Conservation (phyloP, 2,888 invertebrate species). For the Xestobium rufovillosum region DNA sequence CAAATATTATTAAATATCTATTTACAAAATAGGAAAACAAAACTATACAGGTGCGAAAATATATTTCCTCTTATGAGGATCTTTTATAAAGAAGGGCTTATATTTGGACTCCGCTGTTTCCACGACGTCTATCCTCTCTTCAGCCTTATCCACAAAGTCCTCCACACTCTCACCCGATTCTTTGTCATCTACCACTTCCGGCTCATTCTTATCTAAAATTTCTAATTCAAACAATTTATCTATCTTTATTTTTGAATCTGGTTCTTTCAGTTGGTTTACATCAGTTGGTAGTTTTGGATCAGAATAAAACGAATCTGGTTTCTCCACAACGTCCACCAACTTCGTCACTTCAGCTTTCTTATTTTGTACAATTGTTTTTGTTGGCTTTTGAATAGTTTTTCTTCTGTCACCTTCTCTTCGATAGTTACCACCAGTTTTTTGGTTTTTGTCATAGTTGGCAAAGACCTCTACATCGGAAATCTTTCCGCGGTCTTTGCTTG, state of each 20-base stretch:
- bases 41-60: slow-evolving; percentile 35
- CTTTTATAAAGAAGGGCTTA: slow-evolving; percentile 33
- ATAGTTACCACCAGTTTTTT: slow-evolving; percentile 30
- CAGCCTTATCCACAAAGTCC: slow-evolving; percentile 14
- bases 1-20: slow-evolving; percentile 10
- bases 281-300: slow-evolving; percentile 32
- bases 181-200: slow-evolving; percentile 9
- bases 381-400: slow-evolving; percentile 6
- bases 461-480: slow-evolving; percentile 24
- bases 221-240: slow-evolving; percentile 12
- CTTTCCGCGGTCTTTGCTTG: neutral
- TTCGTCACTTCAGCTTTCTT: slow-evolving; percentile 8
- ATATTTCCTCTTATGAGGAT: slow-evolving; percentile 40
- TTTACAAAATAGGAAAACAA: slow-evolving; percentile 8
- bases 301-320: slow-evolving; percentile 19
- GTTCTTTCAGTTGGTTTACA: slow-evolving; percentile 30
- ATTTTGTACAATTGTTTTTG: slow-evolving; percentile 14
- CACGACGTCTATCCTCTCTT: slow-evolving; percentile 9
- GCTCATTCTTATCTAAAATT: slow-evolving; percentile 7
- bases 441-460: slow-evolving; percentile 23
- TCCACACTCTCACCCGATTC: slow-evolving; percentile 20
- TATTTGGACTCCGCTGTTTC: slow-evolving; percentile 12
- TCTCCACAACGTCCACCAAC: slow-evolving; percentile 17
- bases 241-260: slow-evolving; percentile 3
- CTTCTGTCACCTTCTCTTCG: slow-evolving; percentile 11